Conservation (phyloP, 35 echinoderm and acorn worm genomes). For the Anneissia japonica region DNA sequence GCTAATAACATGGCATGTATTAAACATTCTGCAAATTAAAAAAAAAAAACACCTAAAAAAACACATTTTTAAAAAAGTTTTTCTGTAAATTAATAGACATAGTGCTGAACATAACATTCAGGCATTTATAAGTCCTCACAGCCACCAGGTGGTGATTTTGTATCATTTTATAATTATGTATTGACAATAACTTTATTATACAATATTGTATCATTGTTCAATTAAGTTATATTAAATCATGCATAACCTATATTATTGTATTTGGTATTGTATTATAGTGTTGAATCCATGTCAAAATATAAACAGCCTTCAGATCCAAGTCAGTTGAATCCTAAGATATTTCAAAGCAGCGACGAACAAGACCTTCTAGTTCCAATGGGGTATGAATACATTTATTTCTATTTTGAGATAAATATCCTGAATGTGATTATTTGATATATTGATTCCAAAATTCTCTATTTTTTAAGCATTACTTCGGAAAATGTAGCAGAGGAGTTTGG, state of each 20-base stretch:
- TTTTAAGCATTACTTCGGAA: conserved; percentile 76
- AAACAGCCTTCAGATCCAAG: conserved; percentile 5
- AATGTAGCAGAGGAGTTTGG: conserved; percentile 86
- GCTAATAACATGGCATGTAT: no score
- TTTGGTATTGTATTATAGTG: conserved; percentile 10
- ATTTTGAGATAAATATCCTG: not conserved
- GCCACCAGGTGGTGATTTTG: no score
- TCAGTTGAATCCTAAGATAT: conserved; percentile 41
- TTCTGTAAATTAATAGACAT: no score
- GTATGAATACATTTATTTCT: conserved; percentile 11
- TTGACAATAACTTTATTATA: no score
- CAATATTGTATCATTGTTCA: not conserved
- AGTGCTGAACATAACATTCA: no score
- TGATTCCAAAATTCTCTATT: no score
- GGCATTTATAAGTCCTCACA: no score
- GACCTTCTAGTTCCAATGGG: conserved; percentile 68
- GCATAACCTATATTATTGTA: no score
- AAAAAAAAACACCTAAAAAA: no score
- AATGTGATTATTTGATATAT: no score
- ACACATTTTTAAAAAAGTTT: no score
- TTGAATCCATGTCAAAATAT: conserved; percentile 26
- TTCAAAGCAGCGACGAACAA: conserved; percentile 29
- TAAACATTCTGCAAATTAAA: not conserved
- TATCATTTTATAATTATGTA: no score
- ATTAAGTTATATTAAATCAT: not conserved